Percentiles rank a stretch among this genome's conserved stretches.
These are phyloP conservation scores for Riptortus pedestris DNA, from an alignment of 1,140 invertebrate genomes.

Conservation along the genomic window DNA sequence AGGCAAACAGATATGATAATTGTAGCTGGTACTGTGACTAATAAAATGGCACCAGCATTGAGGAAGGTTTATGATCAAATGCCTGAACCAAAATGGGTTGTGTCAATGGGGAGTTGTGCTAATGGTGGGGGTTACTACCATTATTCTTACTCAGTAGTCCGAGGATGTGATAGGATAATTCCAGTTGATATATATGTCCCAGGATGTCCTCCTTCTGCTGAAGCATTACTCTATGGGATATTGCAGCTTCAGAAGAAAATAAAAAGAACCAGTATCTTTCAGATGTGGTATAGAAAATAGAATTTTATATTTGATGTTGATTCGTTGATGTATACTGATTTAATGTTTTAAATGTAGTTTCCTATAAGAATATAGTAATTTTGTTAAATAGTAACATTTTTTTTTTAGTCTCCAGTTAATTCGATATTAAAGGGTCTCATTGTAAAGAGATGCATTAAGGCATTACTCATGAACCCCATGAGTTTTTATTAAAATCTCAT, in stretches of 20 bases:
- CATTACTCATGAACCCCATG: too few species aligned
- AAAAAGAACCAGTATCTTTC: slow-evolving; percentile 70
- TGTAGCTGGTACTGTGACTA: slow-evolving; percentile 94
- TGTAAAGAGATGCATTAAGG: too few species aligned
- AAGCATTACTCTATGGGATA: slow-evolving; percentile 90
- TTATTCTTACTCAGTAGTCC: slow-evolving; percentile 96
- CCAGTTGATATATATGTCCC: slow-evolving; percentile 99
- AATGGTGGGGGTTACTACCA: slow-evolving; percentile 99
- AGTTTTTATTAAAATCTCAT: too few species aligned
- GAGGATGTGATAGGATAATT: slow-evolving; percentile 94
- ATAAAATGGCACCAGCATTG: slow-evolving; percentile 97
- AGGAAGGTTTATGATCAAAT: slow-evolving; percentile 91
- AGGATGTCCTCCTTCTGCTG: slow-evolving; percentile 91
- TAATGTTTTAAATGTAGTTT: too few species aligned
- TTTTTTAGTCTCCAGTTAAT: too few species aligned
- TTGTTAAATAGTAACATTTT: too few species aligned
- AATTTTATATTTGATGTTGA: slow-evolving; percentile 19
- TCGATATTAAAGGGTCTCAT: too few species aligned
- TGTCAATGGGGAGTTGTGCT: slow-evolving; percentile 90
- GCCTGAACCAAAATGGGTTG: slow-evolving; percentile 62
- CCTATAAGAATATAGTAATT: too few species aligned
- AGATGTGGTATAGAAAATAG: slow-evolving; percentile 89
- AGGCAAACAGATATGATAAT: slow-evolving; percentile 96
- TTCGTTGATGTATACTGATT: too few species aligned
- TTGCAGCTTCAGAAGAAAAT: slow-evolving; percentile 94